Evolutionary conservation across 1,140 invertebrate species (phyloP).

Genomic region (Sinella curviseta): DNA sequence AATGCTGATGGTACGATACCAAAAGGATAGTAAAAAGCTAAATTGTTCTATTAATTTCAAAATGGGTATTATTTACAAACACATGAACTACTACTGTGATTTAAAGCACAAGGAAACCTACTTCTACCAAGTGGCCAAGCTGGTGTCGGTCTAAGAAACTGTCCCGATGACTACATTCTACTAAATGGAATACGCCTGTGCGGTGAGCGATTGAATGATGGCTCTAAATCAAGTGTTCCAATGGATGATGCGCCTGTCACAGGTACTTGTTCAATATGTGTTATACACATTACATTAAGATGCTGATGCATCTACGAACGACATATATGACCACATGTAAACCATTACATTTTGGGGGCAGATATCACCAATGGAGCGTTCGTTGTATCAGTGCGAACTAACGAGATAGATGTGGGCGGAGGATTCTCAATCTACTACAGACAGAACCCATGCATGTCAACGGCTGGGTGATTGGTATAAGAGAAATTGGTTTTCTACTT

Average conservation of each 20-base stretch:
- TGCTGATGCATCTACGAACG: too few species aligned
- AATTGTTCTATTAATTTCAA: too few species aligned
- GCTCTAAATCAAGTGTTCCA: slow-evolving; percentile 62
- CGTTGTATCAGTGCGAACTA: slow-evolving; percentile 59
- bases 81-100: not conserved
- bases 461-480: slow-evolving; percentile 10
- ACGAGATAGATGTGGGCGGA: slow-evolving; percentile 58
- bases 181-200: slow-evolving; percentile 68
- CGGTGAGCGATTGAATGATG: slow-evolving; percentile 73
- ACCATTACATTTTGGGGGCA: too few species aligned
- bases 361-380: slow-evolving; percentile 61
- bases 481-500: slow-evolving; percentile 18
- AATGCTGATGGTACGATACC: slow-evolving; percentile 63
- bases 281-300: too few species aligned
- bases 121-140: slow-evolving; percentile 66
- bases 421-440: slow-evolving; percentile 61
- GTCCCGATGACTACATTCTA: slow-evolving; percentile 70
- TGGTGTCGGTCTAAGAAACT: slow-evolving; percentile 70
- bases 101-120: slow-evolving; percentile 59
- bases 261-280: too few species aligned
- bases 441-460: slow-evolving; percentile 58
- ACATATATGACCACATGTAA: too few species aligned
- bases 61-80: not conserved
- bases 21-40: too few species aligned
- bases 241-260: slow-evolving; percentile 66